Conservation (phyloP, 2,113 vertebrate species). For the Prinia subflava region DNA sequence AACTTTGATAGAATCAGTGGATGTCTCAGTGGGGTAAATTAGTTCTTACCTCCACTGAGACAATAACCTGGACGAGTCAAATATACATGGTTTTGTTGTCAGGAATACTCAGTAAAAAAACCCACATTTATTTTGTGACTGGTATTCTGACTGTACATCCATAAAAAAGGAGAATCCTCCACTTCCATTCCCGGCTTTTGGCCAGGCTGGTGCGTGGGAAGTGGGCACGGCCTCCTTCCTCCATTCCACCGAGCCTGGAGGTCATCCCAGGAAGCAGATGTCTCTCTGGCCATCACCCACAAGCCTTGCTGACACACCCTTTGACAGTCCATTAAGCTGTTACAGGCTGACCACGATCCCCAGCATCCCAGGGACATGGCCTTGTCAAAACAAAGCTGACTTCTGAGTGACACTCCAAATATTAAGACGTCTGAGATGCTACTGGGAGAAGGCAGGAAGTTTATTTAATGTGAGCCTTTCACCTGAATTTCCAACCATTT, state of each 20-base stretch:
- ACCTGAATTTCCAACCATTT: neutral
- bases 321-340: neutral
- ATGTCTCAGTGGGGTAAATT: neutral
- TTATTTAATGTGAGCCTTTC: neutral
- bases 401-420: neutral
- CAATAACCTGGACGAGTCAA: neutral
- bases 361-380: neutral
- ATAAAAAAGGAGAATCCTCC: neutral
- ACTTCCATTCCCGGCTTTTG: neutral
- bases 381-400: neutral
- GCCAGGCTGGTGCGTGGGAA: neutral
- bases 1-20: neutral
- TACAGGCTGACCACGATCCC: neutral
- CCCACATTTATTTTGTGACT: neutral
- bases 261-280: neutral
- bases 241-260: neutral
- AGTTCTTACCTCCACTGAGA: neutral
- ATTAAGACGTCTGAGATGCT: neutral
- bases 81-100: neutral
- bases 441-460: neutral
- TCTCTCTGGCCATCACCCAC: neutral
- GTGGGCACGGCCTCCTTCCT: neutral
- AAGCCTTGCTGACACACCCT: neutral
- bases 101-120: neutral
- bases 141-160: neutral